phyloP scores from a whole-genome alignment of 1,140 invertebrate genomes.

The Chymomyza costata region DNA sequence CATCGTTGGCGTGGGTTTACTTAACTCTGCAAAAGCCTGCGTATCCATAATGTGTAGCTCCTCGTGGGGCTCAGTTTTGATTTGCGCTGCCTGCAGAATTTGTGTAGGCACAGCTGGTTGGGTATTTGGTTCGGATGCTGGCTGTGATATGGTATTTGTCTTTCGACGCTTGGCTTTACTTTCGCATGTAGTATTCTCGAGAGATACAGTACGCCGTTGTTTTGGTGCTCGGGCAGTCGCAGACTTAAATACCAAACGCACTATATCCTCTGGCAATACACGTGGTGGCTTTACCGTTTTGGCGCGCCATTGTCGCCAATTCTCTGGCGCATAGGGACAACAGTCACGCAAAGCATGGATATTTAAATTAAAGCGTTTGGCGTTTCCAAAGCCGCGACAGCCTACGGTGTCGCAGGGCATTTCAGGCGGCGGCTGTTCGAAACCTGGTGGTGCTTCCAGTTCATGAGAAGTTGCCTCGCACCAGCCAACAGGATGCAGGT shows the following conservation, averaged over 20 bases:
- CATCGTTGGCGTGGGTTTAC: neutral
- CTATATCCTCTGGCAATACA: conserved; percentile 35
- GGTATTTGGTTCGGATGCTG: neutral
- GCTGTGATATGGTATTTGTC: too few species aligned
- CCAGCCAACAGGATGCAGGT: conserved; percentile 95
- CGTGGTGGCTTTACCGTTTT: conserved; percentile 61
- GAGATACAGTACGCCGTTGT: too few species aligned
- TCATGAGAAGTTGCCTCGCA: conserved; percentile 91
- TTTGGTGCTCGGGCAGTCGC: too few species aligned
- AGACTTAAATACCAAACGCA: too few species aligned
- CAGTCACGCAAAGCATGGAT: conserved; percentile 86
- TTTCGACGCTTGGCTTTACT: neutral
- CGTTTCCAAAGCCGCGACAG: conserved; percentile 87
- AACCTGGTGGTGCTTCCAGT: conserved; percentile 85
- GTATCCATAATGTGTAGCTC: too few species aligned
- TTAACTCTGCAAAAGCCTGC: neutral
- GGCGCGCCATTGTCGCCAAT: conserved; percentile 68
- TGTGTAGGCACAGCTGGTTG: neutral
- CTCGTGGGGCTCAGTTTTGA: neutral
- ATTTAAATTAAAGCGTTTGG: conserved; percentile 84
- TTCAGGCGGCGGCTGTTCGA: conserved; percentile 19
- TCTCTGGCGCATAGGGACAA: conserved; percentile 85
- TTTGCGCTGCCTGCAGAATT: neutral
- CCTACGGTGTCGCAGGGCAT: conserved; percentile 83
- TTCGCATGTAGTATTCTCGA: neutral